Evolutionary conservation across 2,888 invertebrate species (phyloP).

Genomic region (Pristionchus fissidentatus): DNA sequence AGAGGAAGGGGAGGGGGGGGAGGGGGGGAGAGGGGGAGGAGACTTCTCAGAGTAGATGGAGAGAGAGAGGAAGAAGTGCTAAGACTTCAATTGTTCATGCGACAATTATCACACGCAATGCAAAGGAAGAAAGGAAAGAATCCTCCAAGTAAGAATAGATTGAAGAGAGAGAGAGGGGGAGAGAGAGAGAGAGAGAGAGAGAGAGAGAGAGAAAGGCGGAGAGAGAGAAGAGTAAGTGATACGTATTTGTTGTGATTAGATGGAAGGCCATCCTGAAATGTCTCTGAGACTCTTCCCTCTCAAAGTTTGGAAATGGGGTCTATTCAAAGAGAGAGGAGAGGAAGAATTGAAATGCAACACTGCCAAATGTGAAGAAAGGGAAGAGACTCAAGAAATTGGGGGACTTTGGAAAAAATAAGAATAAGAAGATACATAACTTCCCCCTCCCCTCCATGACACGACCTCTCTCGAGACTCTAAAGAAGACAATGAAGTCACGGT

Average conservation of each 20-base stretch:
- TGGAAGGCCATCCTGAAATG: too few species aligned
- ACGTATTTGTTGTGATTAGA: too few species aligned
- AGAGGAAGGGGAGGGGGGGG: not conserved
- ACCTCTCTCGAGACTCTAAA: too few species aligned
- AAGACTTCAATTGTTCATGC: not conserved
- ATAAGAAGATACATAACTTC: too few species aligned
- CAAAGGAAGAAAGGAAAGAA: not conserved
- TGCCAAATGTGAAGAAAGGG: too few species aligned
- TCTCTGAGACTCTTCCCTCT: not conserved
- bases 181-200: not conserved
- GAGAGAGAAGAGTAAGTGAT: not conserved
- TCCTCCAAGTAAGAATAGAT: not conserved
- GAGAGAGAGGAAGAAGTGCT: not conserved
- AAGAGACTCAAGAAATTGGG: too few species aligned
- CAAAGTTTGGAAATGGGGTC: not conserved
- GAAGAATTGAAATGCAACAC: too few species aligned
- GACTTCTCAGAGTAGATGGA: not conserved
- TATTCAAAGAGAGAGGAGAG: not conserved
- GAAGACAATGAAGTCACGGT: too few species aligned
- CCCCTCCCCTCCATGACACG: too few species aligned
- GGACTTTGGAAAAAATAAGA: too few species aligned
- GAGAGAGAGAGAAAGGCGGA: not conserved
- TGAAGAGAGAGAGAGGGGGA: not conserved
- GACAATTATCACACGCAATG: constrained; percentile 2
- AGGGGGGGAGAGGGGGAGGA: not conserved